Evolutionary conservation across 2,797 vertebrate species (phyloP).

Genomic region (Mionectes olivaceus): DNA sequence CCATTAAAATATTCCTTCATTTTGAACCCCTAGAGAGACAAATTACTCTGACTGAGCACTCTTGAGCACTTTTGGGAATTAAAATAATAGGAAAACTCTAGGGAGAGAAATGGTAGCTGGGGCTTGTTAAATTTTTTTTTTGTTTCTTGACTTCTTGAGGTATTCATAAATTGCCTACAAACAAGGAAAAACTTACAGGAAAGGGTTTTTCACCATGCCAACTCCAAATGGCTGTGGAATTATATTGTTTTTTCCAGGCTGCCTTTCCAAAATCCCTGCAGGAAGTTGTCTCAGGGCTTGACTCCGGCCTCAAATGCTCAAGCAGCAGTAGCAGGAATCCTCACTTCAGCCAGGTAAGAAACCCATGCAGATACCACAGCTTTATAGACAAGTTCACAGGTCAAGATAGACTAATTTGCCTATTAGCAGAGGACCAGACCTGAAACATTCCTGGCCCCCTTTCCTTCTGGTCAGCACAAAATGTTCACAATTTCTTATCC

Average conservation of each 20-base stretch:
- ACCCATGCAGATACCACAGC: neutral
- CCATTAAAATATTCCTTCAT: constrained; percentile 29
- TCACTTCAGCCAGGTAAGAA: constrained; percentile 21
- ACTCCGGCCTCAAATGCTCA: neutral
- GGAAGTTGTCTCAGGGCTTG: constrained; percentile 64
- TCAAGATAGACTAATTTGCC: neutral
- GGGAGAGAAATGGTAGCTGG: neutral
- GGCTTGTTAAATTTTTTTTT: neutral
- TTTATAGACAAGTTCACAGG: neutral
- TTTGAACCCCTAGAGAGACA: constrained; percentile 24
- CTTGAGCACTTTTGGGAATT: constrained; percentile 10
- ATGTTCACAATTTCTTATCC: neutral
- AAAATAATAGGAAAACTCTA: constrained; percentile 24
- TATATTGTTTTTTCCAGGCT: constrained; percentile 67
- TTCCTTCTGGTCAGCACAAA: neutral
- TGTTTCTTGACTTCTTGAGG: constrained; percentile 34
- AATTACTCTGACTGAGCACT: constrained; percentile 4
- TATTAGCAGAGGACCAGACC: neutral
- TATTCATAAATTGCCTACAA: constrained; percentile 64
- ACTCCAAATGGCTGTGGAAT: constrained; percentile 51
- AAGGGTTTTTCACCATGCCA: constrained; percentile 54
- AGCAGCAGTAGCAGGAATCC: neutral
- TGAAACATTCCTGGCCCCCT: neutral
- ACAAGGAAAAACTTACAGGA: constrained; percentile 60
- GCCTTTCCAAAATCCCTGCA: constrained; percentile 57